Evolutionary conservation across 2,888 invertebrate species (phyloP), one percentile per base, ranked within the genome.

Genomic region (Phyllotreta striolata): DNA sequence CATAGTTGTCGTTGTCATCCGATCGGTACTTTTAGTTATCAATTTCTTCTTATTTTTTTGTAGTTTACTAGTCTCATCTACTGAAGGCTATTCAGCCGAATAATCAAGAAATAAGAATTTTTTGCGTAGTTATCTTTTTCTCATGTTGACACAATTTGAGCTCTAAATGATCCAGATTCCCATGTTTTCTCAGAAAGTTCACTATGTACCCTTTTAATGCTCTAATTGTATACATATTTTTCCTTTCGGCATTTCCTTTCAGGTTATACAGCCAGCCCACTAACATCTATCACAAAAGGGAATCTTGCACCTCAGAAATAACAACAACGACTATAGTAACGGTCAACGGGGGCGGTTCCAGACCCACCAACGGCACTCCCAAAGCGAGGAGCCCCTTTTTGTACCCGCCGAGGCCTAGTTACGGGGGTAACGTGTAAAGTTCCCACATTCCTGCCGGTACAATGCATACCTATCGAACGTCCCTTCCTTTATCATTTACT

Each of bases 221-320:
- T 43, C n/a, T n/a, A n/a, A n/a, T n/a, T n/a, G n/a, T 35, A 4
- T 44, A 34, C 40, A 9, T 24, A 75, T 52, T 37, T 10, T 8
- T 9, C 10, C 34, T 8, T 39, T n/a, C 4, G 24, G 24, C 4
- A 2, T 75, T 44, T 54, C 40, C 41, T 56, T 76, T 73, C 84
- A 90, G 90, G 83, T 85, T 90, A 78, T 89, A 88, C 85, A 88
- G 88, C 78, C 91, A 91, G 74, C 88, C 91, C 59, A 88, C 89
- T 72, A 83, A 81, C 72, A 79, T 80, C 66, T 87, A 86, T 78
- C 84, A 86, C 73, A 92, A 92, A 81, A 84, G 92, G 66, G 92
- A 92, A 81, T 92, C 92, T 3, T 89, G 90, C 67, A 88, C 90
- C 10, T 91, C 91, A 60, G 92, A 92, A 81, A 87, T 89, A 60